Evolutionary conservation across 2,797 vertebrate species (phyloP).

Genomic region (Lepidocolaptes lacrymiger): DNA sequence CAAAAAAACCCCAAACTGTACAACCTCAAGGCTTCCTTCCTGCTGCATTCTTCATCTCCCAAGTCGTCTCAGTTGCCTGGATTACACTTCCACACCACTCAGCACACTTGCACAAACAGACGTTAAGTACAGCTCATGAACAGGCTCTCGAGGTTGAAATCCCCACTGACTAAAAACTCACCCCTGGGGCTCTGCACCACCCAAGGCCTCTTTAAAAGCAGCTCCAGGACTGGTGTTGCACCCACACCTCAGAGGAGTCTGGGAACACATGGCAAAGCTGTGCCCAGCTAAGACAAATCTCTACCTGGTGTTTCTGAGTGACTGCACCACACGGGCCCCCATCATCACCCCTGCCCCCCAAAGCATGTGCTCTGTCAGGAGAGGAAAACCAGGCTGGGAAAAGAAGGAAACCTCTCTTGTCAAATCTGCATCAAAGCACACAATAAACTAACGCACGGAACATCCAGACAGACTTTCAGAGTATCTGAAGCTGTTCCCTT

Average conservation of each 20-base stretch:
- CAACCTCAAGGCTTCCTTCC: not conserved
- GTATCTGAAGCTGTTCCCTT: not conserved
- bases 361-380: not conserved
- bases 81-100: not conserved
- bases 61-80: not conserved
- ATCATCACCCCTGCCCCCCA: not conserved
- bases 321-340: not conserved
- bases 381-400: not conserved
- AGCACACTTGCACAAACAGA: slow-evolving; percentile 11
- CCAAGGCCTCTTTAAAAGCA: not conserved
- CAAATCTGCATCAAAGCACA: not conserved
- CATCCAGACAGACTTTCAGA: not conserved
- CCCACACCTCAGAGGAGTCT: not conserved
- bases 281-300: not conserved
- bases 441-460: fast-evolving
- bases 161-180: not conserved
- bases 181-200: not conserved
- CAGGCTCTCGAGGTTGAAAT: not conserved
- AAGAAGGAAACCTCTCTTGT: not conserved
- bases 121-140: not conserved
- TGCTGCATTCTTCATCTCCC: not conserved
- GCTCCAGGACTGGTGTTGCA: not conserved
- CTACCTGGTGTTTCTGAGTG: not conserved
- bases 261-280: not conserved
- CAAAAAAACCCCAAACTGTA: not conserved